Conservation (phyloP, 2,113 vertebrate species). For the Sylvietta virens region DNA sequence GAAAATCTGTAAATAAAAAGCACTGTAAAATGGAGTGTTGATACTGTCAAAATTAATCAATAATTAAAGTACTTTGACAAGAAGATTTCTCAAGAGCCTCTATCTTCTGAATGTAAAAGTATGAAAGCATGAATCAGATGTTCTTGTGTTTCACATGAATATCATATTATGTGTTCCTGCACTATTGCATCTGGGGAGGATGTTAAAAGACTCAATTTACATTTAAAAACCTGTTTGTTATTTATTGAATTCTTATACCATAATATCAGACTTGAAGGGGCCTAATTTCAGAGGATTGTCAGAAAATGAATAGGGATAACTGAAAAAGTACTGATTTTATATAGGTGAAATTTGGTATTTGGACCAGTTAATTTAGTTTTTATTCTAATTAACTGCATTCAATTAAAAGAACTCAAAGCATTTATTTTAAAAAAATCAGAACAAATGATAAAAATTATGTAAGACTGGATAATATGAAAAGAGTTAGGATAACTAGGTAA, state of each 20-base stretch:
- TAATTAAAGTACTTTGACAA: neutral
- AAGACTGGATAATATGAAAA: neutral
- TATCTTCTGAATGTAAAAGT: neutral
- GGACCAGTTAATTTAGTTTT: neutral
- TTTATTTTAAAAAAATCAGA: neutral
- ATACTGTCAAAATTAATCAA: neutral
- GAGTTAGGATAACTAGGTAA: neutral
- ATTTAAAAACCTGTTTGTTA: neutral
- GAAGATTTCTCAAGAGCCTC: neutral
- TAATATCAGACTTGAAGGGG: neutral
- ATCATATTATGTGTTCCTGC: neutral
- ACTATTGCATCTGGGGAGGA: neutral
- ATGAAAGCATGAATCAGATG: neutral
- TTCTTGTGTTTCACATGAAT: neutral
- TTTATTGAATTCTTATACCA: neutral
- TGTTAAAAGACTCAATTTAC: neutral
- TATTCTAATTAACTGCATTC: neutral
- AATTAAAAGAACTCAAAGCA: neutral
- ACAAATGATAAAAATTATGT: fast-evolving
- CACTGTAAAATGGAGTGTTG: neutral
- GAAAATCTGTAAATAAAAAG: neutral
- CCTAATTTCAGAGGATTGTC: neutral
- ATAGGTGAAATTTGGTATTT: neutral
- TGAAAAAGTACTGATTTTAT: neutral
- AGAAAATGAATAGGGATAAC: neutral